Percentiles rank a stretch among this genome's conserved stretches.
phyloP scores from a whole-genome alignment of 1,140 invertebrate species.

The Bombus huntii region DNA sequence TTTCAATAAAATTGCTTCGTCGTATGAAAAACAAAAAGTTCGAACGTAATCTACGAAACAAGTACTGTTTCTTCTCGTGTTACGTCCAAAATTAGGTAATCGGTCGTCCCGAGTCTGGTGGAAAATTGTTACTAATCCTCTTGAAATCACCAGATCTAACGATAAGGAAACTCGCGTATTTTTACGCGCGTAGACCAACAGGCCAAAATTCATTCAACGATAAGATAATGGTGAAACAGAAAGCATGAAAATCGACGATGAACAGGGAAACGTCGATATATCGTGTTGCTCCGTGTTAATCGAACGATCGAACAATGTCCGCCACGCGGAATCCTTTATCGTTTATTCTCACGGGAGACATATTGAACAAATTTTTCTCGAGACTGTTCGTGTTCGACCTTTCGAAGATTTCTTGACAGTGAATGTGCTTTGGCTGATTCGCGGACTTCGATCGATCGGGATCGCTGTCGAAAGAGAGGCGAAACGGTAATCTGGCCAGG shows the following conservation, averaged over 20 bases:
- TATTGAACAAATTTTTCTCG: not conserved
- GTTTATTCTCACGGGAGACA: not conserved
- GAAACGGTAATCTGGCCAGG: constrained; percentile 39
- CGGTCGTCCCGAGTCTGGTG: no score
- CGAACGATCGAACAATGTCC: constrained; percentile 10
- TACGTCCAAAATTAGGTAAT: no score
- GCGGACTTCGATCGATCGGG: constrained; percentile 12
- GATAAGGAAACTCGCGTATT: constrained; percentile 50
- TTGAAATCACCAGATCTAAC: not conserved
- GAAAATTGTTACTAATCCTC: constrained; percentile 34
- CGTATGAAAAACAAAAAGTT: no score
- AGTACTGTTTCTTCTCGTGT: no score
- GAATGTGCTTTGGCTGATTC: not conserved
- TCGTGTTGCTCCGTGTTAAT: constrained; percentile 5
- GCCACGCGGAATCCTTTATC: not conserved
- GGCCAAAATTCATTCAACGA: constrained; percentile 49
- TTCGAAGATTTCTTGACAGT: not conserved
- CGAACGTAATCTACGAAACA: no score
- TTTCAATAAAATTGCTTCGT: no score
- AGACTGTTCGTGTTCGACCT: not conserved
- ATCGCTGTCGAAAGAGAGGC: constrained; percentile 22
- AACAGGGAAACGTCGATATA: constrained; percentile 27
- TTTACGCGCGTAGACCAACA: constrained; percentile 58
- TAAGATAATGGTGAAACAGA: constrained; percentile 65
- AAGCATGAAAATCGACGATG: not conserved